Evolutionary conservation across 1,140 invertebrate species (phyloP).

Genomic region (Plectrocnemia conspersa): DNA sequence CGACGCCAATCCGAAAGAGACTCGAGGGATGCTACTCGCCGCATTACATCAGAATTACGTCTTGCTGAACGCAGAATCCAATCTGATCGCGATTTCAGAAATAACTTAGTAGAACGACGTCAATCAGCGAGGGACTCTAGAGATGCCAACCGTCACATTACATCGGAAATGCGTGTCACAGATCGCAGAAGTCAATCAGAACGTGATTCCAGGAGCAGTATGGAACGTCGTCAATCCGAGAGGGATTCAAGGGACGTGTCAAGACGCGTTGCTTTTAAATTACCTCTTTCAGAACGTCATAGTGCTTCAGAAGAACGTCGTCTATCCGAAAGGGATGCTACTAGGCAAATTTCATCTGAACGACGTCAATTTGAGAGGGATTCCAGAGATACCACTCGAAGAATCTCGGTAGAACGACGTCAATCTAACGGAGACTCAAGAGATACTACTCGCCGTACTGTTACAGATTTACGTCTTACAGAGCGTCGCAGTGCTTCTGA

Average conservation of each 20-base stretch:
- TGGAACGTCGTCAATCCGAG: background rate
- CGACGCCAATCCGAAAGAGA: too few species aligned
- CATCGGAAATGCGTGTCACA: background rate
- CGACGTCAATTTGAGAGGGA: background rate
- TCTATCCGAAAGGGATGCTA: background rate
- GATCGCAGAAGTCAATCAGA: conserved; percentile 4
- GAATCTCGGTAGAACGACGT: background rate
- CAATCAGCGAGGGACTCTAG: too few species aligned
- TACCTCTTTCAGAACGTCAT: background rate
- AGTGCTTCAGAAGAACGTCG: background rate
- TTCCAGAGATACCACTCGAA: background rate
- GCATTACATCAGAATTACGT: background rate
- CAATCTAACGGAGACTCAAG: too few species aligned
- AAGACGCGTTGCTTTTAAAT: background rate
- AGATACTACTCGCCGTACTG: background rate
- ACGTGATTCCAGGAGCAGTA: background rate
- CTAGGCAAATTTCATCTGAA: background rate
- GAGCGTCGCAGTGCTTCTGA: background rate
- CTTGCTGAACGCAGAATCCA: conserved; percentile 1
- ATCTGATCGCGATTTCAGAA: background rate
- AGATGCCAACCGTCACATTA: too few species aligned
- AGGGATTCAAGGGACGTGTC: too few species aligned
- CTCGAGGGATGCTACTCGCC: conserved; percentile 1
- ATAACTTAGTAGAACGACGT: too few species aligned
- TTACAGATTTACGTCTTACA: background rate